These are phyloP conservation scores for Pteruthius melanotis DNA, from an alignment of 2,113 vertebrate genomes.

Conservation along the genomic window DNA sequence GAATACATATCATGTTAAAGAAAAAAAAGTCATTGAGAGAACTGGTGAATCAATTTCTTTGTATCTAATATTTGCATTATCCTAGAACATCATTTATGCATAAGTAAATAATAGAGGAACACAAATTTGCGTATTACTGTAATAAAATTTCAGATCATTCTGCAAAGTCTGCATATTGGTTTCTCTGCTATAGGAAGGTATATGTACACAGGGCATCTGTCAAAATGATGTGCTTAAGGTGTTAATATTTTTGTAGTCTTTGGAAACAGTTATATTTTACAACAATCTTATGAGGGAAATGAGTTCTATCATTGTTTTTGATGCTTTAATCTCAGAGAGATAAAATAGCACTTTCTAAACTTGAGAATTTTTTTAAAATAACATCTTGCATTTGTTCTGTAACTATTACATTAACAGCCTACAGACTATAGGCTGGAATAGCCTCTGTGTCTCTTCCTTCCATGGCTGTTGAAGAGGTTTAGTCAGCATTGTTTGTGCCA, in stretches of 20 bases:
- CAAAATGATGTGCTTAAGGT: not conserved
- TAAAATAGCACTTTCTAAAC: not conserved
- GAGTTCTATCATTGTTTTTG: not conserved
- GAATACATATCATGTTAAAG: not conserved
- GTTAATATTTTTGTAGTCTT: not conserved
- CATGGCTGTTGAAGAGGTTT: not conserved
- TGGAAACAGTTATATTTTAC: not conserved
- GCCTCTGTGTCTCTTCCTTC: not conserved
- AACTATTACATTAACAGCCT: not conserved
- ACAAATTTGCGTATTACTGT: not conserved
- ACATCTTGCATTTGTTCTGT: not conserved
- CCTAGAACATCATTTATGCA: not conserved
- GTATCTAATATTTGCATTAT: not conserved
- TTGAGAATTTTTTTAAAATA: not conserved
- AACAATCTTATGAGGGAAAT: not conserved
- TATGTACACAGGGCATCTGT: not conserved
- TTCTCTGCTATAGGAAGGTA: not conserved
- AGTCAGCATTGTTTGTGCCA: not conserved
- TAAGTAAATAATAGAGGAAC: not conserved
- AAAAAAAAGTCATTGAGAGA: not conserved
- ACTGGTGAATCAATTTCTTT: not conserved
- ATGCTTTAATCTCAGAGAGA: not conserved
- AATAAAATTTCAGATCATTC: not conserved
- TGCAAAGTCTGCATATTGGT: not conserved
- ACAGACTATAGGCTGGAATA: not conserved